phyloP scores from a whole-genome alignment of 2,888 invertebrate genomes.

The Drosophila cognata region DNA sequence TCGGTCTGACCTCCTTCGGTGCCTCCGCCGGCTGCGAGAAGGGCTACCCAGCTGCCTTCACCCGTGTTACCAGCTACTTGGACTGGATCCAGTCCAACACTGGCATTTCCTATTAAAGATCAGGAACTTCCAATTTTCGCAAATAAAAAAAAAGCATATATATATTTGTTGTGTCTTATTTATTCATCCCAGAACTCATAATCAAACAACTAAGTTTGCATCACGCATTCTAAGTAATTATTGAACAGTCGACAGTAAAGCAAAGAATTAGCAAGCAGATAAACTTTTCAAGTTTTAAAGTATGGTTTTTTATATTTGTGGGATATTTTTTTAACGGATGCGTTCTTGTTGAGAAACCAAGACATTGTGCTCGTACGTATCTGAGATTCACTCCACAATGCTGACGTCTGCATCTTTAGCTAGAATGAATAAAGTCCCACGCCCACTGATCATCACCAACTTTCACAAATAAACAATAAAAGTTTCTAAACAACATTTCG shows the following conservation, averaged over 20 bases:
- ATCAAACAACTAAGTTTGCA: not conserved
- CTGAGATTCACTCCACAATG: not conserved
- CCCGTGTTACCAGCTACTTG: slow-evolving; percentile 66
- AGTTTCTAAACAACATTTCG: slow-evolving; percentile 26
- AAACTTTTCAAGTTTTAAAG: not conserved
- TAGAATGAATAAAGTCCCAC: not conserved
- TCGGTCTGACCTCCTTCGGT: slow-evolving; percentile 82
- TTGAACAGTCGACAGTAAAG: too few relatives aligned
- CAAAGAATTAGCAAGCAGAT: not conserved
- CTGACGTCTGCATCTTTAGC: not conserved
- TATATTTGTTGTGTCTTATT: not conserved
- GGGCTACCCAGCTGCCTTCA: slow-evolving; percentile 79
- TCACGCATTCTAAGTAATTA: too few relatives aligned
- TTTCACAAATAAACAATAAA: slow-evolving; percentile 26
- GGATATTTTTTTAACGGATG: not conserved
- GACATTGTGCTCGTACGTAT: not conserved
- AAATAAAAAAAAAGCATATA: not conserved
- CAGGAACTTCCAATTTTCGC: slow-evolving; percentile 26
- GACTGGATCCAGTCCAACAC: slow-evolving; percentile 70
- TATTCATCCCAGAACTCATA: not conserved
- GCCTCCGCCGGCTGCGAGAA: slow-evolving; percentile 69
- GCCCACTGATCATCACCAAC: slow-evolving; percentile 8
- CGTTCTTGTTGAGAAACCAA: not conserved
- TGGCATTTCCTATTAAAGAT: slow-evolving; percentile 49
- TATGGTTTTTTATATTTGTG: not conserved